These are phyloP conservation scores for Megaceryle maxima DNA, from an alignment of 2,113 vertebrate genomes.

Conservation along the genomic window DNA sequence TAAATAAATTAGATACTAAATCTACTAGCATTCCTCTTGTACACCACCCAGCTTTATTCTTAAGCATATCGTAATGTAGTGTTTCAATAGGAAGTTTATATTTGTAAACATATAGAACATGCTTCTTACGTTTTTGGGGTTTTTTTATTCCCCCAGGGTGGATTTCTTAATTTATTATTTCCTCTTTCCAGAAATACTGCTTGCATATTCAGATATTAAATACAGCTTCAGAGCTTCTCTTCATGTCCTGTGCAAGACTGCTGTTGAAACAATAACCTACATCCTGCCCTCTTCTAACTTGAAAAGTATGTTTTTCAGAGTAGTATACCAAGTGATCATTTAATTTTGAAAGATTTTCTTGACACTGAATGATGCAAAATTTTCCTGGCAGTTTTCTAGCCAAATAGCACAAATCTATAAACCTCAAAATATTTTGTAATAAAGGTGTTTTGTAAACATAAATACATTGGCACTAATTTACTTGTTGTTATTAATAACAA, in stretches of 20 bases:
- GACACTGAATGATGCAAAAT: background rate
- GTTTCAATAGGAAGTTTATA: background rate
- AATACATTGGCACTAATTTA: background rate
- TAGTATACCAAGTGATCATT: background rate
- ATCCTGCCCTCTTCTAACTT: background rate
- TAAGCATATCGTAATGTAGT: background rate
- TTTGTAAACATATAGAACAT: background rate
- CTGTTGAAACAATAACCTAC: background rate
- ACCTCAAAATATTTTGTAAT: background rate
- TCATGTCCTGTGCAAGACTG: background rate
- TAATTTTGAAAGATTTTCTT: background rate
- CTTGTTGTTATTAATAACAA: background rate
- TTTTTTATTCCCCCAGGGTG: background rate
- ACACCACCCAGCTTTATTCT: background rate
- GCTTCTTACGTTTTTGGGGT: background rate
- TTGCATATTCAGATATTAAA: conserved; percentile 17
- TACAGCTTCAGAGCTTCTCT: background rate
- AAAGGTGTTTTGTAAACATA: background rate
- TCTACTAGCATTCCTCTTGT: background rate
- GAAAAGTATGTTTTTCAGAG: background rate
- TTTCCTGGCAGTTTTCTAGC: background rate
- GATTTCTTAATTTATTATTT: background rate
- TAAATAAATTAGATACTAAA: background rate
- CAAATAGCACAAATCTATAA: background rate
- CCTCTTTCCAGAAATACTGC: background rate